These are phyloP conservation scores for Elanus axillaris DNA, from an alignment of 2,113 vertebrate species.

Conservation along the genomic window DNA sequence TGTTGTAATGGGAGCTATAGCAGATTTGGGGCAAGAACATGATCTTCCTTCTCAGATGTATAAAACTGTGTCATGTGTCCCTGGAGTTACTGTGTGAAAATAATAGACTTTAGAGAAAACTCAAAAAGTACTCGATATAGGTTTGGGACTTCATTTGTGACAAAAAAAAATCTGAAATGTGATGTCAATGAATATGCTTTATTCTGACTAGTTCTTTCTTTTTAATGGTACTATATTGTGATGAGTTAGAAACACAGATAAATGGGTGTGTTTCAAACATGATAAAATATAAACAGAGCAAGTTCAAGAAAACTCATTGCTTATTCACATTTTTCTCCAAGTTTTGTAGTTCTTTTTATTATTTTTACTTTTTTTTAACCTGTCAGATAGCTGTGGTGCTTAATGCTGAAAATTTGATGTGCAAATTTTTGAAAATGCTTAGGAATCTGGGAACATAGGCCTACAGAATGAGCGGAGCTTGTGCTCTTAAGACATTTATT, in stretches of 20 bases:
- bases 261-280: background rate
- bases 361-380: background rate
- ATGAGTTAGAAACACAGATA: background rate
- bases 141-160: background rate
- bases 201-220: background rate
- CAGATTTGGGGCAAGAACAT: background rate
- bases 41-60: background rate
- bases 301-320: background rate
- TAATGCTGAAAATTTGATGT: background rate
- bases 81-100: background rate
- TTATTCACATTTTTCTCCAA: background rate
- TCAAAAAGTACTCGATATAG: background rate
- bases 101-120: background rate
- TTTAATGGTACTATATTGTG: background rate
- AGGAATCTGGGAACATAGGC: background rate
- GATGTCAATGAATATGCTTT: rapidly evolving
- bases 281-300: background rate
- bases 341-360: background rate
- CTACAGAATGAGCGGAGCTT: background rate
- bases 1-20: background rate
- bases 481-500: background rate
- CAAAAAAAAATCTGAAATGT: background rate
- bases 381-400: background rate
- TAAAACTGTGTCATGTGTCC: background rate
- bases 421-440: background rate